Evolutionary conservation across 1,140 invertebrate genomes (phyloP), one percentile per base, ranked within the genome.

Genomic region (Globodera ellingtonae): DNA sequence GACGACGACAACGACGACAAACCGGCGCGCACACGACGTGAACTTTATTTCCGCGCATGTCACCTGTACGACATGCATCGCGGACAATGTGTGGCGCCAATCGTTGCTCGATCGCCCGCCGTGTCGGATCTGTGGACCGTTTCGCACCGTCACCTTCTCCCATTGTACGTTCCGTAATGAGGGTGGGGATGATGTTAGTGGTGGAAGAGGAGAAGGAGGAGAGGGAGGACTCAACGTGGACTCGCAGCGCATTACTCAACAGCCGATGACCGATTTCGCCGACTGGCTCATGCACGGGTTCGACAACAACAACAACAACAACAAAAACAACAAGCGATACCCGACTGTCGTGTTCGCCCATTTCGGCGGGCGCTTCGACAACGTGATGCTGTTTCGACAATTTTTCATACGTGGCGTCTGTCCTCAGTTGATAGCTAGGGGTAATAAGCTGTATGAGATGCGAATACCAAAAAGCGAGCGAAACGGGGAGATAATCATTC

Each of bases 361-460:
- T 74, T 62, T 75, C 69, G 74, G 52, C 21, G 74, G 65, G 6
- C 46, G 65, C n/a, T 75, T 48, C 72, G 74, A 59, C 74, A 75
- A 48, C 46, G 21, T 59, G 0, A 75, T 75, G 35, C 18, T 65
- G 18, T 70, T 75, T 75, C 74, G 52, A 7, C 44, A 62, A 21
- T 48, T 75, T 35, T 70, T 70, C 50, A n/a, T 75, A 2, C 73
- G 0, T 7, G 72, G 71, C 18, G 18, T 72, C n/a, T 48, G 47
- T 4, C 71, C 71, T 8, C 18, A 48, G 7, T 6, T 72, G 71
- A 72, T 72, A 5, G 18, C n/a, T 0, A 18, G 71, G 9, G 71
- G 71, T 6, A 72, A 72, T 21, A 72, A 72, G 44, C 9, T 72
- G 1, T 72, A 72, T 44, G 71, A 72, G 44, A 48, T 72, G 47